A percentile compares a stretch with the other conserved stretches of the same genome.
Conservation (phyloP, 2,113 vertebrate species). For the Phainopepla nitens region DNA sequence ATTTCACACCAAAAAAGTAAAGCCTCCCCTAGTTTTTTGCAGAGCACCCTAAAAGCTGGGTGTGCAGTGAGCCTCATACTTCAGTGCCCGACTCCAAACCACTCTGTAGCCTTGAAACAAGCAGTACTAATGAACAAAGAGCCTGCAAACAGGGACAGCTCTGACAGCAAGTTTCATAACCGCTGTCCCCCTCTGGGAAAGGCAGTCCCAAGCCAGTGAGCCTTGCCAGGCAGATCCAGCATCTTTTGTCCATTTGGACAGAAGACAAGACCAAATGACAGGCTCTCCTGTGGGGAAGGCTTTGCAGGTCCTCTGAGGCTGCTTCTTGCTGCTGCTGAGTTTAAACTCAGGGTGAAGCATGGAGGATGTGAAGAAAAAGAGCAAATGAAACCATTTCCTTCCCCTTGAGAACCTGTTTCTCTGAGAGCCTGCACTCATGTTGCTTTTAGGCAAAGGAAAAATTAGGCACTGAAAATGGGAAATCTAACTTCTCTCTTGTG, state of each 20-base stretch:
- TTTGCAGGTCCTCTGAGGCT: not conserved
- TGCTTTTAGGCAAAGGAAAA: not conserved
- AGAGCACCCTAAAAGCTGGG: not conserved
- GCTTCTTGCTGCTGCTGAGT: not conserved
- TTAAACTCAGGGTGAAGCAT: not conserved
- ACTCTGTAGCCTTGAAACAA: not conserved
- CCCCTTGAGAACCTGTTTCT: not conserved
- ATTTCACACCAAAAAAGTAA: not conserved
- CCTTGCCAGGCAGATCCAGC: conserved; percentile 4
- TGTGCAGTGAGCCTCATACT: not conserved
- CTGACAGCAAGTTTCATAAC: conserved; percentile 25
- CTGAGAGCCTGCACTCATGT: not conserved
- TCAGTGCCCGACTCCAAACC: not conserved
- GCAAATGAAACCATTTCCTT: not conserved
- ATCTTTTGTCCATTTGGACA: conserved; percentile 43
- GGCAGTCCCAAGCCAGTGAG: not conserved
- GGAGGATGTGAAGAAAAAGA: not conserved
- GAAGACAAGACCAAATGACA: not conserved
- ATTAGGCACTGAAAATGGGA: not conserved
- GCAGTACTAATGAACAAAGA: not conserved
- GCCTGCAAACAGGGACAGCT: conserved; percentile 10
- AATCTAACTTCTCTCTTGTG: not conserved
- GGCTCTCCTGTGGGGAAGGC: not conserved
- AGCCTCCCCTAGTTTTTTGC: not conserved
- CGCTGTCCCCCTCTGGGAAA: not conserved